Percentiles rank a stretch among this genome's conserved stretches.
phyloP scores from a whole-genome alignment of 2,113 vertebrate species.

The Dasypus novemcinctus region DNA sequence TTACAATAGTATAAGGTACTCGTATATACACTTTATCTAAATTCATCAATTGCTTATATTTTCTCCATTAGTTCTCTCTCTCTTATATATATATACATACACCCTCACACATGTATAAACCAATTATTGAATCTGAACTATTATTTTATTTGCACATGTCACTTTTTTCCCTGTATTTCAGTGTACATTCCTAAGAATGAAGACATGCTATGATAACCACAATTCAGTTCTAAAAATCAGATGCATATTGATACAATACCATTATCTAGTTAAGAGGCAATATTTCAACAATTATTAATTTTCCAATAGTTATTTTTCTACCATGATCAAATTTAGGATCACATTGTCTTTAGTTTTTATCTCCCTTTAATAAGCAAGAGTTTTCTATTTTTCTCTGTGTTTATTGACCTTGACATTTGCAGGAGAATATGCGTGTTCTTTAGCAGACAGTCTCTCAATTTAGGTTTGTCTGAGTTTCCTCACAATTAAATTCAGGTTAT shows the following conservation, averaged over 20 bases:
- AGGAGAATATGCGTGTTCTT: neutral
- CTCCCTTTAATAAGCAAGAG: neutral
- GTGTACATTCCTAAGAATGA: neutral
- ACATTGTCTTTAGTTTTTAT: neutral
- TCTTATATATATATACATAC: too few relatives aligned
- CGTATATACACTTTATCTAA: neutral
- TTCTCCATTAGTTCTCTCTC: neutral
- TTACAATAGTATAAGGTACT: neutral
- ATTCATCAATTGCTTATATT: neutral
- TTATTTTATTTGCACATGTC: neutral
- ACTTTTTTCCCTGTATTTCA: neutral
- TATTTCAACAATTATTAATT: neutral
- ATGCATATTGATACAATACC: neutral
- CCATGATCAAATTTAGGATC: neutral
- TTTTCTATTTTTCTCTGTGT: neutral
- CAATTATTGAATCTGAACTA: slow-evolving; percentile 13
- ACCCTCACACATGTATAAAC: too few relatives aligned
- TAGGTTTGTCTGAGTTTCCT: neutral
- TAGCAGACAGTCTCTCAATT: neutral
- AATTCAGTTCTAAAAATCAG: neutral
- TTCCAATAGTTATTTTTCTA: neutral
- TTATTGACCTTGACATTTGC: neutral
- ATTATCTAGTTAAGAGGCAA: neutral
- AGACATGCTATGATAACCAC: neutral
- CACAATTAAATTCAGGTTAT: neutral